Evolutionary conservation across 2,797 vertebrate species (phyloP), one percentile per base, ranked within the genome.

Genomic region (Sphenodon punctatus): DNA sequence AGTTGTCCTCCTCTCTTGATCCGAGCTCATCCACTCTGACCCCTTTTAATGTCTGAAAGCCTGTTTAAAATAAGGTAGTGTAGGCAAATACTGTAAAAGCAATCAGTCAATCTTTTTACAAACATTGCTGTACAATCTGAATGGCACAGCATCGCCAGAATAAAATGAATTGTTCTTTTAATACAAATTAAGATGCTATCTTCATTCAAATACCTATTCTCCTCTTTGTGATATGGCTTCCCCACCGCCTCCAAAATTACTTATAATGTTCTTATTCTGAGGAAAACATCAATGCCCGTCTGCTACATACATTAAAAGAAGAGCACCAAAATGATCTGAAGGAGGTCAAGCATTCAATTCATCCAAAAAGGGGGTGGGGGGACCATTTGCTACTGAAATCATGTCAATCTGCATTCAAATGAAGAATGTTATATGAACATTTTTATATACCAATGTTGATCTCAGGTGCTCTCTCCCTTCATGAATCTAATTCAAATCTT

Each of bases 401-500:
- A 38, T 75, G 58, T 77, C 74, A 77, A 68, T 63, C 65, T 74
- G 67, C 36, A 71, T 83, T 78, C 58, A 86, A 32, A 69, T 66
- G 49, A 27, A 75, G 5, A 72, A 81, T 56, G 46, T 77, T 86
- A 83, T 74, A 59, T 16, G 51, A 55, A 32, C 59, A 43, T 81
- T 87, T 87, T 84, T 91, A 75, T 88, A 88, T 75, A 88, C 78
- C 80, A 82, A 75, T 13, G 4, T n/a, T 80, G 80, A 86, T 68
- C 56, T 87, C 71, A 83, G 86, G 80, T 88, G 84, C 73, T 92
- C 86, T 89, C 84, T 87, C n/a, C n/a, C n/a, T n/a, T 82, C 70
- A 10, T 9, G 70, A 86, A 78, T 69, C 64, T 88, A 82, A 87
- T 89, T 88, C 87, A 85, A 68, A 76, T 39, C 61, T 30, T 20